Evolutionary conservation across 2,113 vertebrate species (phyloP), one percentile per base, ranked within the genome.

Genomic region (Ploceus nigricollis): DNA sequence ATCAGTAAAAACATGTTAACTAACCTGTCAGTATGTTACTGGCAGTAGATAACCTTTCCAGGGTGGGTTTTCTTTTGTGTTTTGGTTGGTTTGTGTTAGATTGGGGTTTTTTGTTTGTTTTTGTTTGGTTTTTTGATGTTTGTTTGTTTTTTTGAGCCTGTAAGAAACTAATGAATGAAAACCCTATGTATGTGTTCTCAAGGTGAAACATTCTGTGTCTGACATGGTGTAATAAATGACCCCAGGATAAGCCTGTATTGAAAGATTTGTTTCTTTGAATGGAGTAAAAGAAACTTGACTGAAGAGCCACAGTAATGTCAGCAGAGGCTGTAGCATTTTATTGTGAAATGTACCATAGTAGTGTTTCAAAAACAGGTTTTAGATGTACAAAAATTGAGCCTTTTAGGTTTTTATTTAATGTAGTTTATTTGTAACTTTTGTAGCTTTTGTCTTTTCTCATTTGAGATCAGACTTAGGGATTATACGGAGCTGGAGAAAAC

Each of bases 1-100:
- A 24, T 82, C 94, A 93, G 53, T 70, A 87, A 91, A 91, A 96
- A 71, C 53, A 27, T 45, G 76, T 76, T 90, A 73, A 54, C 73
- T 72, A 87, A 37, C 64, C 28, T 78, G 65, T 63, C 53, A 83
- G 42, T 28, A 5, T 65, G 28, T 53, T 66, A 87, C 40, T 57
- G 40, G 28, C 12, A 47, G 72, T 10, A 72, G 87, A 72, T 94
- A 90, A 82, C 85, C 64, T 85, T 77, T 75, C 37, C 63, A 57
- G 66, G 42, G 21, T 75, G 61, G 22, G 1, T 47, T 85, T 79
- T 60, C 27, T 69, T 47, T 27, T 16, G 47, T 48, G 37, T 7
- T 30, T 66, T 69, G 17, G 7, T 40, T 73, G 12, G 14, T 15
- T 64, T n/a, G 51, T 39, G 16, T 45, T 54, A 27, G 28, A 24